phyloP scores from a whole-genome alignment of 2,113 vertebrate species.

The Polypterus bichir region DNA sequence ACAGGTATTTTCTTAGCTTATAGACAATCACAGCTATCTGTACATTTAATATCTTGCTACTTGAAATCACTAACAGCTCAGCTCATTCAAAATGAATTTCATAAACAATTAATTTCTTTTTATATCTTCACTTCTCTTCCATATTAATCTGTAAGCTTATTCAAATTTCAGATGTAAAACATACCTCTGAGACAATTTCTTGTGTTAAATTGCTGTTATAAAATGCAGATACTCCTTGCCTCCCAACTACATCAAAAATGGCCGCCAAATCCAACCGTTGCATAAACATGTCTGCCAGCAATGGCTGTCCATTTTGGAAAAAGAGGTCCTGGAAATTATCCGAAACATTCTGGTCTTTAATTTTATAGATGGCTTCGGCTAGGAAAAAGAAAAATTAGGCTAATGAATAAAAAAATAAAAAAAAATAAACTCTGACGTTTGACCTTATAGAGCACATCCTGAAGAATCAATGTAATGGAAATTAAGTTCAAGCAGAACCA shows the following conservation, averaged over 20 bases:
- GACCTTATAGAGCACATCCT: no score
- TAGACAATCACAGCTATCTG: no score
- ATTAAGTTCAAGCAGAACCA: no score
- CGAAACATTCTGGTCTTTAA: constrained; percentile 60
- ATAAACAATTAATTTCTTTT: not conserved
- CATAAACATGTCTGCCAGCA: constrained; percentile 57
- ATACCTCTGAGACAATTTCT: constrained; percentile 77
- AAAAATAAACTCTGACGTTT: not conserved
- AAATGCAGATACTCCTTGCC: constrained; percentile 63
- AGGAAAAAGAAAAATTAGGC: constrained; percentile 9
- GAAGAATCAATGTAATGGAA: no score
- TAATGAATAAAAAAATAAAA: not conserved
- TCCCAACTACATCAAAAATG: constrained; percentile 61
- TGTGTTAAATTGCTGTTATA: constrained; percentile 75
- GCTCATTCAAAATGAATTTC: not conserved
- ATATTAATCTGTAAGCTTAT: no score
- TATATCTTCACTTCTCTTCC: not conserved
- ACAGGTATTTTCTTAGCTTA: no score
- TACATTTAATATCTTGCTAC: no score
- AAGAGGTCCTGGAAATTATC: constrained; percentile 68
- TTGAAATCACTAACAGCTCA: not conserved
- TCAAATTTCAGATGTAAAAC: constrained; percentile 9
- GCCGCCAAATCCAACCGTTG: constrained; percentile 67
- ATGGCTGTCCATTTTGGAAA: constrained; percentile 53
- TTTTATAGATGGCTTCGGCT: constrained; percentile 69